Conservation (phyloP, 2,113 vertebrate genomes). For the Takifugu flavidus region DNA sequence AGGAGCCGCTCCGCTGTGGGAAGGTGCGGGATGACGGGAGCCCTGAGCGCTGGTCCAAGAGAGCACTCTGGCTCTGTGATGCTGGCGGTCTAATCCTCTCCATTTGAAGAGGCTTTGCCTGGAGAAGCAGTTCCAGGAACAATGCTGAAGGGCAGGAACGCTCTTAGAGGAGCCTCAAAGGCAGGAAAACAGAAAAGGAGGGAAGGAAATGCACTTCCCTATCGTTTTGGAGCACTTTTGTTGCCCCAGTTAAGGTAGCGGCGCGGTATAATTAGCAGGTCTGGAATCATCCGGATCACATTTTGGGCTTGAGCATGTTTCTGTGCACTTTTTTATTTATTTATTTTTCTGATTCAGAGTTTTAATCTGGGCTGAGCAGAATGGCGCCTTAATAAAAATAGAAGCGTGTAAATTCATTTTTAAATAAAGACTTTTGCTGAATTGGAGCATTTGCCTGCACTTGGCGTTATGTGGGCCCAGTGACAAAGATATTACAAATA, state of each 20-base stretch:
- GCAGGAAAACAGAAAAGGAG: not conserved
- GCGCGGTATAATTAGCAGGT: not conserved
- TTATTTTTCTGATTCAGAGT: conserved; percentile 1
- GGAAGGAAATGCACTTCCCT: conserved; percentile 10
- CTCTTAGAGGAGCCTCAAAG: conserved; percentile 14
- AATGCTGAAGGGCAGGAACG: conserved; percentile 17
- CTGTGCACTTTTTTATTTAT: not conserved
- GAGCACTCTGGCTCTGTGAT: conserved; percentile 34
- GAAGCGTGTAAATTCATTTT: conserved; percentile 12
- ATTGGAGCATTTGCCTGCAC: conserved; percentile 18
- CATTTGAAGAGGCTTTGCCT: conserved; percentile 33
- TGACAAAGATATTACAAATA: conserved; percentile 56
- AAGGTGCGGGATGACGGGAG: conserved; percentile 31
- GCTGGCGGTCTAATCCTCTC: conserved; percentile 32
- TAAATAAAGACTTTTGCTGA: conserved; percentile 20
- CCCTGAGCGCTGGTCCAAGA: conserved; percentile 32
- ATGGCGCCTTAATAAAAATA: conserved; percentile 33
- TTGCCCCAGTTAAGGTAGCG: not conserved
- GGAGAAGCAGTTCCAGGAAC: conserved; percentile 33
- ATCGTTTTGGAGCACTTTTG: conserved; percentile 2
- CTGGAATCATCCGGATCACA: not conserved
- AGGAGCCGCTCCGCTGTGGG: conserved; percentile 8
- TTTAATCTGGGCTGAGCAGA: conserved; percentile 16
- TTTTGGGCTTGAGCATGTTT: not conserved
- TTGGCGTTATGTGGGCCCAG: conserved; percentile 30